Evolutionary conservation across 2,113 vertebrate genomes (phyloP).

Genomic region (Planiliza haematocheilus): DNA sequence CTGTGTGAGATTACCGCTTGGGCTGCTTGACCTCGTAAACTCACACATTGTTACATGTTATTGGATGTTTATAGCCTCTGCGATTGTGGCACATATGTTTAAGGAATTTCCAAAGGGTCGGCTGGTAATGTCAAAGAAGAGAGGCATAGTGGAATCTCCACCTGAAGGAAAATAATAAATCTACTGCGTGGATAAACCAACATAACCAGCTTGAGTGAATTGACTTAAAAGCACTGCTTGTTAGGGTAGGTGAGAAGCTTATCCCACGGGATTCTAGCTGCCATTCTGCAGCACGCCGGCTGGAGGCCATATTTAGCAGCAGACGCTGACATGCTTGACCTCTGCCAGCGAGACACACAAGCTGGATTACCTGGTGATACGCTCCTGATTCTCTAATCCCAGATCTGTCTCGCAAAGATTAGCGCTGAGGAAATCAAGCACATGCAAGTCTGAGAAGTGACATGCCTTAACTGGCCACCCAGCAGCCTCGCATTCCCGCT

Average conservation of each 20-base stretch:
- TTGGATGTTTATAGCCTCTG: constrained; percentile 50
- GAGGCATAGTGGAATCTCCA: background rate
- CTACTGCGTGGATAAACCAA: background rate
- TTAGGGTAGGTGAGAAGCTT: constrained; percentile 52
- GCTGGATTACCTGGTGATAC: constrained; percentile 76
- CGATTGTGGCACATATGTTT: constrained; percentile 22
- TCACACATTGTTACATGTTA: constrained; percentile 30
- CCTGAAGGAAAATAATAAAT: constrained; percentile 10
- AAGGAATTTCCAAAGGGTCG: constrained; percentile 24
- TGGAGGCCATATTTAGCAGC: constrained; percentile 68
- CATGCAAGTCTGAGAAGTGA: constrained; percentile 48
- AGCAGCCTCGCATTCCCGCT: background rate
- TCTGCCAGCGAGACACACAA: constrained; percentile 62
- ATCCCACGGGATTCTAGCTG: constrained; percentile 47
- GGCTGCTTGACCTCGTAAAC: constrained; percentile 43
- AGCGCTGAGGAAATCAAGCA: constrained; percentile 59
- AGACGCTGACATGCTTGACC: constrained; percentile 69
- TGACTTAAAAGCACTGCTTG: constrained; percentile 39
- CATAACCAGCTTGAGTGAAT: constrained; percentile 8
- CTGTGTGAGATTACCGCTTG: background rate
- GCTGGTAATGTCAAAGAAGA: constrained; percentile 4
- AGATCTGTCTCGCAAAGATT: constrained; percentile 74
- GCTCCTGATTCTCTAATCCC: constrained; percentile 73
- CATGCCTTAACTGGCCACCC: constrained; percentile 17
- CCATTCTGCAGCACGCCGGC: constrained; percentile 30